Base-by-base conservation (phyloP, 53 echinoderm and acorn worm genomes). In the Apostichopus leukothele region DNA sequence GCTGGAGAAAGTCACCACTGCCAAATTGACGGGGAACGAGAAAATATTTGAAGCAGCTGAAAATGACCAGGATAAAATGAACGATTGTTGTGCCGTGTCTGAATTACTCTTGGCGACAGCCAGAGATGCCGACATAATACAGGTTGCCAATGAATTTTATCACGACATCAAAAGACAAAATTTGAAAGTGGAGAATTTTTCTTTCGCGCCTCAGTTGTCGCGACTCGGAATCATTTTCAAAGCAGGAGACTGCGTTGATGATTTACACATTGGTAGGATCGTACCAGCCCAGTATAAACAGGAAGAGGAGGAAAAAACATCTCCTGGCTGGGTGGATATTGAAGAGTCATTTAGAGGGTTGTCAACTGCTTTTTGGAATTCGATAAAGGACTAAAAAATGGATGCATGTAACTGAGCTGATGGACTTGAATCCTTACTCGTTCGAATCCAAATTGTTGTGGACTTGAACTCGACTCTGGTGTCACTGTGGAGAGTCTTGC, bases 1-100 rank as follows among this genome's bases (percentile, higher is more conserved):
- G n/a, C 52, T 86, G 13, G 86, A 86, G 51, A 73, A 51, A 52
- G 86, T 86, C 51, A 86, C 86, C 0, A 22, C 51, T 7, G 71
- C 73, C 7, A 86, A 67, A 52, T 20, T 86, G 25, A 16, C 11
- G 19, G 20, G 86, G 22, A 86, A 73, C 51, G 73, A 86, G 20
- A 71, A 71, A 51, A 67, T 86, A 9, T 73, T 71, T 20, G 86
- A 86, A 51, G 86, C 86, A 14, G 86, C 86, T 12, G 86, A 71
- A 20, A 53, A 13, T 7, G 86, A 86, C 52, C 74, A 86, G 3
- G 25, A 71, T 1, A n/a, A 86, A 53, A 67, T 86, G 73, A 19
- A 39, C 7, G 74, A 86, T 9, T 73, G 73, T 73, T 86, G 73
- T 51, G 73, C 14, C 3, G 50, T 86, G 50, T 50, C 86, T 16